Percentiles rank a stretch among this genome's conserved stretches.
Conservation (phyloP, 2,888 invertebrate genomes). For the Leptinotarsa juncta region DNA sequence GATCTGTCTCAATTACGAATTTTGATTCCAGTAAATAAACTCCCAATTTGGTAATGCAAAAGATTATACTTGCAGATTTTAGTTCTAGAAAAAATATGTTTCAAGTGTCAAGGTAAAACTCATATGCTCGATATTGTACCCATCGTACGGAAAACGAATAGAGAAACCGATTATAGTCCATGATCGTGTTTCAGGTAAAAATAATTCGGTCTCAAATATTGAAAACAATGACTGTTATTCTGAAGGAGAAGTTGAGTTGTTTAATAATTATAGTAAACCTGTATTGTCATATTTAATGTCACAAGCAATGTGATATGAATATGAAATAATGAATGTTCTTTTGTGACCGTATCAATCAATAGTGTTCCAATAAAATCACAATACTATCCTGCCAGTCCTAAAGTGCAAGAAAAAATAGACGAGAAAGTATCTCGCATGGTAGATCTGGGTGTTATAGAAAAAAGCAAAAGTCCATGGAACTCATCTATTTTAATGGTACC, state of each 20-base stretch:
- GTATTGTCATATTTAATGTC: conserved; percentile 9
- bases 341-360: conserved; percentile 21
- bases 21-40: too few relatives aligned
- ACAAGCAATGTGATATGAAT: too few relatives aligned
- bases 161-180: conserved; percentile 4
- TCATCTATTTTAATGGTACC: too few relatives aligned
- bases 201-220: conserved; percentile 11
- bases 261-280: conserved; percentile 14
- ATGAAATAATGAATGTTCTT: conserved; percentile 25
- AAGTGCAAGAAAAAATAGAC: too few relatives aligned
- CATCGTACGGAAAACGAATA: conserved; percentile 9
- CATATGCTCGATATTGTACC: background rate
- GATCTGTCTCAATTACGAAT: too few relatives aligned
- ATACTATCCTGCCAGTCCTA: too few relatives aligned
- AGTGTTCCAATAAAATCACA: too few relatives aligned
- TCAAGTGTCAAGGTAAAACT: conserved; percentile 9
- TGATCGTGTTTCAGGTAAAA: background rate
- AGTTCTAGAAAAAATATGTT: conserved; percentile 18
- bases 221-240: background rate
- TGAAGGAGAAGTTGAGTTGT: background rate
- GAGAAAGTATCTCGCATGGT: too few relatives aligned
- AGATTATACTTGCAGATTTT: too few relatives aligned
- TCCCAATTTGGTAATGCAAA: too few relatives aligned
- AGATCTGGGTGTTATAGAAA: too few relatives aligned
- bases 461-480: too few relatives aligned